Base-by-base conservation (phyloP, 2,888 invertebrate genomes). In the Cartodere bifasciata region DNA sequence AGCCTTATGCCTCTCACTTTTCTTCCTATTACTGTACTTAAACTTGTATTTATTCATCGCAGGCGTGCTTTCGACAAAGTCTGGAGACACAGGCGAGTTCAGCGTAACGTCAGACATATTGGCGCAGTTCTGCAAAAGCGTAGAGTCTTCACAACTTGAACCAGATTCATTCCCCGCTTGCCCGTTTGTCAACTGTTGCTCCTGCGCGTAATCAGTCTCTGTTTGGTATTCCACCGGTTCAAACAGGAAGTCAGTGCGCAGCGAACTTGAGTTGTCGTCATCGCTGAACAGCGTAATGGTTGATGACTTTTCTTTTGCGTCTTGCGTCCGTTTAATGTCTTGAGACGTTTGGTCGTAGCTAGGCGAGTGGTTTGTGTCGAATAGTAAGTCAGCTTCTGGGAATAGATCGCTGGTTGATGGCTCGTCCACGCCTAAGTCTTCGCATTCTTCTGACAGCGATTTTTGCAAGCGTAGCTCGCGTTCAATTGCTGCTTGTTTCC, bases 371-470 rank as follows among this genome's bases (percentile, higher is more conserved):
- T 80, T 80, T 1, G 75, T 67, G 32, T 79, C 74, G 45, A 81
- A 78, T 28, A 80, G 55, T 28, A 80, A 56, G 50, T 81, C 81
- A 0, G 80, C 80, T 47, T 82, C 82, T 1, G 82, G 81, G 50
- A 82, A 82, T 39, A 82, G 58, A 47, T 82, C 82, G 37, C 79
- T 77, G 0, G 81, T 77, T n/a, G 79, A 79, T 0, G 81, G 81
- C 24, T 81, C 80, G 45, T 80, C 82, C 28, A 82, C 81, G 3
- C 82, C 81, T 7, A 81, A 61, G 50, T 82, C 81, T 47, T 80
- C 80, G 53, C 81, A 81, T 54, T 82, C 82, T 50, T 82, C 81
- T 0, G 80, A 78, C 9, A 82, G 56, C 7, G 79, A 79, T 53
- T 80, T 81, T 62, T 80, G 72, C 4, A 70, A 55, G 29, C 63